A percentile compares a stretch with the other conserved stretches of the same genome.
These are phyloP conservation scores for Phania funesta DNA, from an alignment of 2,888 invertebrate species.

Conservation along the genomic window DNA sequence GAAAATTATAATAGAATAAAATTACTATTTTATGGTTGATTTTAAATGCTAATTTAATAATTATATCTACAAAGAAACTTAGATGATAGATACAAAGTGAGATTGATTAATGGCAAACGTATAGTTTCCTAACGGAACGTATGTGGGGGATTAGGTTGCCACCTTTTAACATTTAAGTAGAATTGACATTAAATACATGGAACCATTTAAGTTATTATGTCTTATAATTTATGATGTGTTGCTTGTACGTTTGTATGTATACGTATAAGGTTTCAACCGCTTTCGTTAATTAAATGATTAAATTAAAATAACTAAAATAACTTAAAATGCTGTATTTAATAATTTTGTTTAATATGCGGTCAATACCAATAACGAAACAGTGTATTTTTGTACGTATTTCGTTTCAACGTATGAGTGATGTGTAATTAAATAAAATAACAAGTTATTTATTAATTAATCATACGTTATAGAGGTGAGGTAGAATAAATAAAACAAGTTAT, in stretches of 20 bases:
- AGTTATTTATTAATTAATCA: constrained; percentile 36
- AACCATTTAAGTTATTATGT: constrained; percentile 50
- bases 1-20: constrained; percentile 56
- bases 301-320: constrained; percentile 10
- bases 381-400: not conserved
- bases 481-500: not conserved
- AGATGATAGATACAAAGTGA: not conserved
- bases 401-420: constrained; percentile 50
- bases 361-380: not conserved
- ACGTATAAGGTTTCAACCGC: not conserved
- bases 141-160: constrained; percentile 15
- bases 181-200: constrained; percentile 39
- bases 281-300: not conserved
- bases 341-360: constrained; percentile 2
- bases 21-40: constrained; percentile 43
- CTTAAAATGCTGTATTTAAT: constrained; percentile 40
- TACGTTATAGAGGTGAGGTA: constrained; percentile 26
- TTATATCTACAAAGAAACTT: not conserved
- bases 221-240: constrained; percentile 47
- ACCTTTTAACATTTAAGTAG: constrained; percentile 44
- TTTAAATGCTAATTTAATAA: constrained; percentile 27
- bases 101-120: constrained; percentile 7
- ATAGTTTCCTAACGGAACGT: not conserved
- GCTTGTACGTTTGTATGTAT: not conserved
- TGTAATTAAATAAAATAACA: constrained; percentile 25